A percentile compares a stretch with the other conserved stretches of the same genome.
Evolutionary conservation across 2,113 vertebrate genomes (phyloP).

Genomic region (Pteropus alecto): DNA sequence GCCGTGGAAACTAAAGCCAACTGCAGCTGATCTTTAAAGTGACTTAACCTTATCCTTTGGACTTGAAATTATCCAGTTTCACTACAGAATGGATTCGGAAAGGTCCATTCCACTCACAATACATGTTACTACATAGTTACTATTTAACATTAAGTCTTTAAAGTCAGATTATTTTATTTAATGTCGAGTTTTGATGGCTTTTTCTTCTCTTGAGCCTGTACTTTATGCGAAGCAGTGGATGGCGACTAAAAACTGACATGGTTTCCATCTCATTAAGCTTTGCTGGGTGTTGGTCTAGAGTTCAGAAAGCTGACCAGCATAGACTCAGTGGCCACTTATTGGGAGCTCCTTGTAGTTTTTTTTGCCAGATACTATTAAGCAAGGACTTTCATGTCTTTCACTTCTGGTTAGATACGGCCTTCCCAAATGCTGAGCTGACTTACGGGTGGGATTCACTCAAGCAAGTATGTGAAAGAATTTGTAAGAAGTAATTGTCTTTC

Average conservation of each 20-base stretch:
- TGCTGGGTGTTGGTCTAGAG: not conserved
- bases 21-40: not conserved
- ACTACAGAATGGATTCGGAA: not conserved
- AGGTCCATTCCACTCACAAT: not conserved
- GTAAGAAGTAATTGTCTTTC: not conserved
- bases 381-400: not conserved
- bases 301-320: not conserved
- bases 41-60: slow-evolving; percentile 33
- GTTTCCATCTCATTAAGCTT: slow-evolving; percentile 6
- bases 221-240: slow-evolving; percentile 17
- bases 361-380: not conserved
- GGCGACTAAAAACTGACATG: not conserved
- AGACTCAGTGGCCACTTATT: not conserved
- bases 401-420: not conserved
- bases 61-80: not conserved
- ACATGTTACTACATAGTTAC: slow-evolving; percentile 50
- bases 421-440: not conserved
- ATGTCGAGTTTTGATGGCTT: slow-evolving; percentile 41
- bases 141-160: slow-evolving; percentile 68
- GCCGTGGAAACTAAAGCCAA: not conserved
- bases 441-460: not conserved
- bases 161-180: slow-evolving; percentile 57
- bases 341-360: not conserved
- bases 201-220: not conserved
- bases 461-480: not conserved